Conservation (phyloP, 1,140 invertebrate genomes). For the Pseudobourletiella spinata region DNA sequence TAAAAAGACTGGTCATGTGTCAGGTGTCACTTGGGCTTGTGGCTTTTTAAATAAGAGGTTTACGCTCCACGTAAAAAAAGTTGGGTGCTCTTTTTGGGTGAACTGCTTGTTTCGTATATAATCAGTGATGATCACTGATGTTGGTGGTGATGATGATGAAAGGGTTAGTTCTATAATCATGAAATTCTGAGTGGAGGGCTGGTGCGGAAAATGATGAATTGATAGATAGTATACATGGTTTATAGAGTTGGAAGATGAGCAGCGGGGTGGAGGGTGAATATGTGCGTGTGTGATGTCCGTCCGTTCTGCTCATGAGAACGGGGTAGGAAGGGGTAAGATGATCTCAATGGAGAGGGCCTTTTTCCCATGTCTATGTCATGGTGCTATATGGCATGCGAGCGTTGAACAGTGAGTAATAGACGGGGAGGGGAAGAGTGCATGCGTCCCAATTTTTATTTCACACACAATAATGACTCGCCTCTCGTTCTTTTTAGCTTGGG, state of each 20-base stretch:
- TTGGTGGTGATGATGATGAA: not conserved
- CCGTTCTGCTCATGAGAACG: too few relatives aligned
- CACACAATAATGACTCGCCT: not conserved
- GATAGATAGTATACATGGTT: not conserved
- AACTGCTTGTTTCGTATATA: not conserved
- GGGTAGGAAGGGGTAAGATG: not conserved
- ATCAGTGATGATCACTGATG: slow-evolving; percentile 1
- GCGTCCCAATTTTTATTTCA: slow-evolving; percentile 30
- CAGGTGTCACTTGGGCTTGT: slow-evolving; percentile 6
- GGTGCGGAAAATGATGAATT: not conserved
- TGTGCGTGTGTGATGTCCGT: too few relatives aligned
- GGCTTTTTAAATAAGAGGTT: slow-evolving; percentile 3
- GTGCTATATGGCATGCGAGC: too few relatives aligned
- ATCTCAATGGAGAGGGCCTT: too few relatives aligned
- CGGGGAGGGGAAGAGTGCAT: not conserved
- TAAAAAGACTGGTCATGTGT: not conserved
- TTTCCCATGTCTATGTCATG: too few relatives aligned
- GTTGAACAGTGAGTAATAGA: not conserved
- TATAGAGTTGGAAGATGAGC: not conserved
- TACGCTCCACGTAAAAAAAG: not conserved
- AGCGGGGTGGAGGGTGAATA: too few relatives aligned
- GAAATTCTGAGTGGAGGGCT: too few relatives aligned
- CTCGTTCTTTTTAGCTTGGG: too few relatives aligned
- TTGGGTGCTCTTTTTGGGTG: not conserved
- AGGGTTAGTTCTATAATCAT: not conserved